These are phyloP conservation scores for Allophyes oxyacanthae DNA, from an alignment of 2,888 invertebrate species.

Conservation along the genomic window DNA sequence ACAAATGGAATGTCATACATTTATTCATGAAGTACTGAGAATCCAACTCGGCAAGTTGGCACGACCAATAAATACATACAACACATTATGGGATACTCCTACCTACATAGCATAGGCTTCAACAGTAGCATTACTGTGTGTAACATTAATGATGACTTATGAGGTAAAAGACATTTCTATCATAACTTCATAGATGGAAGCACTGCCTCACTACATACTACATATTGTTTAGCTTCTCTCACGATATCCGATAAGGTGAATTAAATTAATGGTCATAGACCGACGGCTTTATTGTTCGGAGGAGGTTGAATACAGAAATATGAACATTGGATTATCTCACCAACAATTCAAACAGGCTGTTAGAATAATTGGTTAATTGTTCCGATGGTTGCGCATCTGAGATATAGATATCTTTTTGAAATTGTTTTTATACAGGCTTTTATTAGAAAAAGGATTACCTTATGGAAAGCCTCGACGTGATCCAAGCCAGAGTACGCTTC, in stretches of 20 bases:
- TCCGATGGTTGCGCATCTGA: conserved; percentile 7
- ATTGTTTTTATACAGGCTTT: conserved; percentile 17
- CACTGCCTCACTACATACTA: conserved; percentile 28
- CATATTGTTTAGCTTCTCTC: conserved; percentile 56
- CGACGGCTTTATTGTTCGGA: conserved; percentile 42
- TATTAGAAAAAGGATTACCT: no score
- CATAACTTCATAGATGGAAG: no score
- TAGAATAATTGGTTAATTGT: conserved; percentile 39
- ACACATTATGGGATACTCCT: no score
- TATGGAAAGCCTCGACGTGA: conserved; percentile 1
- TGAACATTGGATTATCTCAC: conserved; percentile 48
- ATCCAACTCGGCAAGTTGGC: conserved; percentile 2
- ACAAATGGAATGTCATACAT: conserved; percentile 16
- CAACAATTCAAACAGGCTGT: conserved; percentile 31
- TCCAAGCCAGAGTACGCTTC: not conserved
- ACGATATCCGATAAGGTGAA: conserved; percentile 59
- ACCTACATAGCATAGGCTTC: no score
- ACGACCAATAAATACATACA: not conserved
- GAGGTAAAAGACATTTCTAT: no score
- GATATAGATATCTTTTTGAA: conserved; percentile 21
- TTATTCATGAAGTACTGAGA: conserved; percentile 7
- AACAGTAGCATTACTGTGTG: no score
- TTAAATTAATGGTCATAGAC: conserved; percentile 51
- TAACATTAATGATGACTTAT: no score
- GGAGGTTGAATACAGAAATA: conserved; percentile 36